A percentile compares a stretch with the other conserved stretches of the same genome.
Conservation (phyloP, 2,888 invertebrate genomes). For the Eucriotettix oculatus region DNA sequence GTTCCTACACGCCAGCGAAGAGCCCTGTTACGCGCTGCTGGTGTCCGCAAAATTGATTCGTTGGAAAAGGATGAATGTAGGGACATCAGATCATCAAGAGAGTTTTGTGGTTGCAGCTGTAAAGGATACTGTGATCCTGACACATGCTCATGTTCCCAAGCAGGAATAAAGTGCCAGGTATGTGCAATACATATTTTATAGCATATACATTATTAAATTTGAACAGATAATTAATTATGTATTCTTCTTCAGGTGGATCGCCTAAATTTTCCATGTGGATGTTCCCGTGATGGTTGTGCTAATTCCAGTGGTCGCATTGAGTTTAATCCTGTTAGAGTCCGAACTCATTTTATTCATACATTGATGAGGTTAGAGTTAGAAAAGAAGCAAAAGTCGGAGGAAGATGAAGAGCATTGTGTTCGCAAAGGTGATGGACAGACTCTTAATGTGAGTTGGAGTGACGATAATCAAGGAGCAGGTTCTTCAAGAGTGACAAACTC, state of each 20-base stretch:
- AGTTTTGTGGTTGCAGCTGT: slow-evolving; percentile 87
- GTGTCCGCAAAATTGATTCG: slow-evolving; percentile 84
- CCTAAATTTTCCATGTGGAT: slow-evolving; percentile 91
- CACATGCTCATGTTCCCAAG: slow-evolving; percentile 79
- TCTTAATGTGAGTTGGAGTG: slow-evolving; percentile 6
- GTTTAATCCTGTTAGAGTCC: slow-evolving; percentile 87
- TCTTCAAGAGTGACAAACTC: background rate
- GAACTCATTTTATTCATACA: slow-evolving; percentile 94
- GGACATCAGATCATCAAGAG: slow-evolving; percentile 77
- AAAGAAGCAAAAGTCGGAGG: slow-evolving; percentile 44
- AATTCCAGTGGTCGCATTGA: slow-evolving; percentile 88
- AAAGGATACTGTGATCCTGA: slow-evolving; percentile 90
- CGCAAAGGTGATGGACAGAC: background rate
- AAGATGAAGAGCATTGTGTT: slow-evolving; percentile 2
- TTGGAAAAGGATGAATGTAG: slow-evolving; percentile 88
- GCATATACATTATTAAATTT: no score
- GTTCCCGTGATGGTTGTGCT: slow-evolving; percentile 83
- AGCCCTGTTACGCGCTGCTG: slow-evolving; percentile 75
- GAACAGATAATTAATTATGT: background rate
- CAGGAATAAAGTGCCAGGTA: slow-evolving; percentile 11
- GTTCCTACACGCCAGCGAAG: slow-evolving; percentile 83
- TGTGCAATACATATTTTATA: no score
- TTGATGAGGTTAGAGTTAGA: slow-evolving; percentile 83
- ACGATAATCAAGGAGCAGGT: background rate
- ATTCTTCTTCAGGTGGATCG: slow-evolving; percentile 56